Base-by-base conservation (phyloP, 2,888 invertebrate genomes). In the Hydrotaea cyrtoneurina region DNA sequence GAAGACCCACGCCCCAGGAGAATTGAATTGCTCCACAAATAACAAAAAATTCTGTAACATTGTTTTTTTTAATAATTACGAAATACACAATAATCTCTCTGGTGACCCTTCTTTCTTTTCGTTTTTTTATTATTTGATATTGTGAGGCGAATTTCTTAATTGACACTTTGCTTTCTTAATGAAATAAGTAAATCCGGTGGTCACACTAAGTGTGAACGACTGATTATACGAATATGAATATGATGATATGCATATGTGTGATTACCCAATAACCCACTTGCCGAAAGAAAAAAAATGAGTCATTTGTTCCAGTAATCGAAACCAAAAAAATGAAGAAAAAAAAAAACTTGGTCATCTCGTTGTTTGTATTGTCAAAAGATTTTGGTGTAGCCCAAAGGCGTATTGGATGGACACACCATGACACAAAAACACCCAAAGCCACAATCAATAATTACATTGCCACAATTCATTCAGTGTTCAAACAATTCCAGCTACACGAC, bases 101-200 rank as follows among this genome's bases (percentile, higher is more conserved):
- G n/a, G n/a, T n/a, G n/a, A n/a, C n/a, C n/a, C n/a, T n/a, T n/a
- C n/a, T n/a, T n/a, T n/a, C n/a, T n/a, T n/a, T n/a, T n/a, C n/a
- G n/a, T n/a, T n/a, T n/a, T n/a, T n/a, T n/a, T n/a, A n/a, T n/a
- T n/a, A n/a, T n/a, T n/a, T n/a, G n/a, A n/a, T n/a, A n/a, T n/a
- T n/a, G n/a, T n/a, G n/a, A n/a, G n/a, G n/a, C n/a, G n/a, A n/a
- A n/a, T n/a, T n/a, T n/a, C n/a, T 43, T 19, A 66, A 43, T 66
- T 66, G 66, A 17, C 66, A 66, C 66, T 66, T 66, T 39, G 21
- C 5, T 21, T 43, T 21, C 17, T 39, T 11, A 66, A 66, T 43
- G 36, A 1, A 11, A n/a, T 17, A n/a, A 66, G 64, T 39, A 43
- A 66, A 66, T 43, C 66, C 19, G 10, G 10, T 39, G 10, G 10